phyloP scores from a whole-genome alignment of 2,888 invertebrate species.

The Congeria kusceri region DNA sequence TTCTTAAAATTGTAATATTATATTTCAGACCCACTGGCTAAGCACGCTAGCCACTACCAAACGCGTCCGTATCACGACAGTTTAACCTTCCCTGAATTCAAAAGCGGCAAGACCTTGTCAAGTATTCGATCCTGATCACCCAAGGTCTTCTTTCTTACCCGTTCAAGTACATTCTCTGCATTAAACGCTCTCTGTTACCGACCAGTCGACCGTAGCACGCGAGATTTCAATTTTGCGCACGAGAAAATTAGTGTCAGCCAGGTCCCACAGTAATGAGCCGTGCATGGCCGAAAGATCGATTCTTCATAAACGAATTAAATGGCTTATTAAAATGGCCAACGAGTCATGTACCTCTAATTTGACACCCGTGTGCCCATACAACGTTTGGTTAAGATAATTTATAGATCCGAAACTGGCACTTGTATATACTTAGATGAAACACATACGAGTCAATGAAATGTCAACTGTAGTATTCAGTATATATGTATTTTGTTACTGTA shows the following conservation, averaged over 20 bases:
- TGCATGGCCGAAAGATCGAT: background rate
- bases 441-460: background rate
- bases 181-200: conserved; percentile 20
- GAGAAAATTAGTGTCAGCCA: conserved; percentile 34
- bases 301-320: no score
- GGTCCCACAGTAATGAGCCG: conserved; percentile 32
- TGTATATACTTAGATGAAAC: background rate
- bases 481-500: background rate
- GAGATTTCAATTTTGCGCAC: conserved; percentile 32
- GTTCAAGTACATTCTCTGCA: conserved; percentile 19
- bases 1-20: background rate
- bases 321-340: no score
- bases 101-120: background rate
- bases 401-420: no score
- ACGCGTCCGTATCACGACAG: background rate
- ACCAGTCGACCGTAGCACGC: conserved; percentile 26
- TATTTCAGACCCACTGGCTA: background rate
- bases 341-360: no score
- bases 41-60: background rate
- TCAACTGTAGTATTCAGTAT: background rate
- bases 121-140: background rate
- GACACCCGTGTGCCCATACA: no score
- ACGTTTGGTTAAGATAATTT: no score
- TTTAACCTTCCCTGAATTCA: background rate
- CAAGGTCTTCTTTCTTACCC: background rate